Evolutionary conservation across 2,797 vertebrate genomes (phyloP).

Genomic region (Nyctibius grandis): DNA sequence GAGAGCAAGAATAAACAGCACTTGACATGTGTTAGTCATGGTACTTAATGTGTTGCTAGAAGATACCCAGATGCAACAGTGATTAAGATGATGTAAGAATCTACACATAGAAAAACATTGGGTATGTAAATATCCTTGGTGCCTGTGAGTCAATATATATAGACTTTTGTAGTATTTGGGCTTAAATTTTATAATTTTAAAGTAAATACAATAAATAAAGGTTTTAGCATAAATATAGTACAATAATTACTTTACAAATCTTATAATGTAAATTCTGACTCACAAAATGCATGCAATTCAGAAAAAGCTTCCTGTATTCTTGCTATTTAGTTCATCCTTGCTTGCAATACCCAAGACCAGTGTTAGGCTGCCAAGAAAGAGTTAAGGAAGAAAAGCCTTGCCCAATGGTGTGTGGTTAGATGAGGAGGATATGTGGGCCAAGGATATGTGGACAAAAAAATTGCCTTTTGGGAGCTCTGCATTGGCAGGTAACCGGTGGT

Average conservation of each 20-base stretch:
- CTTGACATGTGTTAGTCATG: background rate
- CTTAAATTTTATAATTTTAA: background rate
- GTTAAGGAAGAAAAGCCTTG: background rate
- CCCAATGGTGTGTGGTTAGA: background rate
- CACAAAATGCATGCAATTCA: background rate
- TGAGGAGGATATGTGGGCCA: background rate
- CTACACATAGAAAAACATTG: background rate
- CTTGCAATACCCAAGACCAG: background rate
- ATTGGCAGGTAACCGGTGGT: background rate
- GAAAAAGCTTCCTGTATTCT: background rate
- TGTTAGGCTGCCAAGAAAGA: background rate
- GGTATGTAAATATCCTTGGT: background rate
- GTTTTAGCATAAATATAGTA: background rate
- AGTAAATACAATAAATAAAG: background rate
- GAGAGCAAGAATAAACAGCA: slow-evolving; percentile 18
- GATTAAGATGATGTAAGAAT: slow-evolving; percentile 4
- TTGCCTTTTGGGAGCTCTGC: background rate
- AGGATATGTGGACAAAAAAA: background rate
- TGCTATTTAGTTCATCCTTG: background rate
- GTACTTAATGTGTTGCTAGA: background rate
- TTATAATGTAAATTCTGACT: background rate
- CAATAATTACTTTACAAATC: background rate
- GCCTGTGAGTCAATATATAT: background rate
- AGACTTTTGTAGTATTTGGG: background rate
- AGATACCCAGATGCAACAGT: background rate